Base-by-base conservation (phyloP, 2,797 vertebrate genomes). In the Rhyacichthys aspro region DNA sequence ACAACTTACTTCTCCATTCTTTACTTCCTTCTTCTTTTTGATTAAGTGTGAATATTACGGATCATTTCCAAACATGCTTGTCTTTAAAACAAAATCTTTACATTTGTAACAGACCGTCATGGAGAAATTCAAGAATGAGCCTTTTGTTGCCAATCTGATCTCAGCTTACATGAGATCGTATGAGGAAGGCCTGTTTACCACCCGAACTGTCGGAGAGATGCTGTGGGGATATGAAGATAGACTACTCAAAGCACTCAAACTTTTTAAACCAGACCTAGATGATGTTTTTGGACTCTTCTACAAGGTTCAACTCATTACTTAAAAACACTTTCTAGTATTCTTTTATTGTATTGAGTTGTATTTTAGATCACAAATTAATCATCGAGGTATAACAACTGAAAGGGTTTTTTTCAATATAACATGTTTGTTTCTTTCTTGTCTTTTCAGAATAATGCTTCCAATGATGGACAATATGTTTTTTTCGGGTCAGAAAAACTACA, bases 141-240 rank as follows among this genome's bases (percentile, higher is more conserved):
- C 7, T 0, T 0, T 70, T 0, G 0, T 39, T 0, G 43, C 74
- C 28, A 67, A 0, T 5, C 0, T 89, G 0, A 80, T 93, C 52
- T 76, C 86, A 0, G 15, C 73, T 43, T 83, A 83, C 61, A 92
- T 94, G 92, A 83, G 0, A 14, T 28, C 49, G 1, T 7, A 1
- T 0, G 36, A 10, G 0, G 87, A 92, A 41, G 90, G 88, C 0
- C 58, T 98, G 52, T 98, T 99, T 44, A 83, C 79, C 3, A 93
- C 90, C 0, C 93, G 10, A 74, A 91, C 91, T 0, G 95, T 95
- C 1, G 84, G 92, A 0, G 93, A 97, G 11, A 80, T 97, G 19
- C 92, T 99, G 12, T 99, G 98, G 97, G 97, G 97, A 23, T 99
- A 98, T 74, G 90, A 89, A 55, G 98, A 98, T 55, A 67, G 41